Evolutionary conservation across 2,797 vertebrate species (phyloP).

Genomic region (Centroberyx gerrardi): DNA sequence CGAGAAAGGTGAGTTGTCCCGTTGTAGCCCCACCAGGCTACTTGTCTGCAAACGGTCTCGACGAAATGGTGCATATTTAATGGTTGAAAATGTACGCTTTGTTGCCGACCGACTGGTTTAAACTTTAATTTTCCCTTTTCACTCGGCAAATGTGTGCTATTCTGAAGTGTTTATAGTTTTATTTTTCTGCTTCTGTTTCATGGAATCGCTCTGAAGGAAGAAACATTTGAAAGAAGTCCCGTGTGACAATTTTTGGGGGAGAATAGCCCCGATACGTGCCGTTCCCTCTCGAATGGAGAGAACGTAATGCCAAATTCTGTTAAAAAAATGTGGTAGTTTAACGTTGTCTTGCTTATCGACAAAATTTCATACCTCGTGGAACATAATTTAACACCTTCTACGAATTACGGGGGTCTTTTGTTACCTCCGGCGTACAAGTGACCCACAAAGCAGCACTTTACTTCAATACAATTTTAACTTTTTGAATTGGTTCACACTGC

Average conservation of each 20-base stretch:
- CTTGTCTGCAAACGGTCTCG: slow-evolving; percentile 54
- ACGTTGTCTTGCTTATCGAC: accelerated
- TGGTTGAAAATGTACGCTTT: slow-evolving; percentile 68
- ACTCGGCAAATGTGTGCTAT: neutral
- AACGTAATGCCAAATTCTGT: neutral
- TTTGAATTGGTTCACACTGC: slow-evolving; percentile 3
- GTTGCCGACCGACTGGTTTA: slow-evolving; percentile 52
- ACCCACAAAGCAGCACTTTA: neutral
- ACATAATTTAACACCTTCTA: neutral
- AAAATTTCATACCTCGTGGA: neutral
- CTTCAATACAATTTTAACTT: slow-evolving; percentile 34
- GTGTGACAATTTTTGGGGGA: slow-evolving; percentile 55
- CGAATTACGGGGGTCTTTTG: neutral
- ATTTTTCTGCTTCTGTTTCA: neutral
- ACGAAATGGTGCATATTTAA: slow-evolving; percentile 75
- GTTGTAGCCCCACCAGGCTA: slow-evolving; percentile 68
- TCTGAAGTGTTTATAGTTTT: neutral
- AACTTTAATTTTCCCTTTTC: neutral
- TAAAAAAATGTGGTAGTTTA: neutral
- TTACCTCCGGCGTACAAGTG: slow-evolving; percentile 22
- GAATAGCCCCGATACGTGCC: slow-evolving; percentile 45
- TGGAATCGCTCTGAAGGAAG: neutral
- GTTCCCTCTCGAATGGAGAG: slow-evolving; percentile 41
- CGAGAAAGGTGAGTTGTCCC: slow-evolving; percentile 92
- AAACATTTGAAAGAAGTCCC: slow-evolving; percentile 31